Conservation (phyloP, 2,113 vertebrate species). For the Otus sunia region DNA sequence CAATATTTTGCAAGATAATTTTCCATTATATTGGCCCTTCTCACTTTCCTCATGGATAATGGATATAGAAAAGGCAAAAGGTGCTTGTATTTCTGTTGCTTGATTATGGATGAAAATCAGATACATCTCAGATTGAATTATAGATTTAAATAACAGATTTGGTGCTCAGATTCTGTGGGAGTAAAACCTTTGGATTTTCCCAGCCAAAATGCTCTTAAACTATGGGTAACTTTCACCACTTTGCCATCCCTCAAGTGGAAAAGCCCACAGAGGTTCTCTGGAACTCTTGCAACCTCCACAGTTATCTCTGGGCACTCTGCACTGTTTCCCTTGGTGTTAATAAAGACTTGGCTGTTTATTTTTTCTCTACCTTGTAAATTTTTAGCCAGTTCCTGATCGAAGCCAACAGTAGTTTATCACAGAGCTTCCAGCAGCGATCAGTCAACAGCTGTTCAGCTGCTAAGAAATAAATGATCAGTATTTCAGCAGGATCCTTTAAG, state of each 20-base stretch:
- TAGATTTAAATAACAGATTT: neutral
- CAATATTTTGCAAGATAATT: neutral
- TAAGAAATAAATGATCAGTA: neutral
- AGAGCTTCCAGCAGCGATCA: neutral
- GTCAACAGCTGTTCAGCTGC: neutral
- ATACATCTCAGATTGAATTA: neutral
- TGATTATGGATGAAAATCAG: neutral
- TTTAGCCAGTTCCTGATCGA: neutral
- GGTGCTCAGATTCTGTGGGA: neutral
- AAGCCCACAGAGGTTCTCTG: neutral
- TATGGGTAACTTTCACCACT: neutral
- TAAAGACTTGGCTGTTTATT: neutral
- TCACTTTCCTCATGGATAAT: neutral
- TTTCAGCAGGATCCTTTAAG: neutral
- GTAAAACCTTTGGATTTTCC: neutral
- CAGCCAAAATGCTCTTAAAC: neutral
- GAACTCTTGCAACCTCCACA: neutral
- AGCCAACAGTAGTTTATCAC: neutral
- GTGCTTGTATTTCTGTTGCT: neutral
- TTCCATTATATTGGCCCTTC: neutral
- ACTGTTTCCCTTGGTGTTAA: neutral
- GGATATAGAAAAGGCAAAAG: neutral
- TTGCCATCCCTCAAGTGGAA: neutral
- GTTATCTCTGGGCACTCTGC: neutral
- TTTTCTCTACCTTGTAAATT: neutral